Percentiles rank a stretch among this genome's conserved stretches.
phyloP scores from a whole-genome alignment of 2,797 vertebrate genomes.

The Balearica regulorum region DNA sequence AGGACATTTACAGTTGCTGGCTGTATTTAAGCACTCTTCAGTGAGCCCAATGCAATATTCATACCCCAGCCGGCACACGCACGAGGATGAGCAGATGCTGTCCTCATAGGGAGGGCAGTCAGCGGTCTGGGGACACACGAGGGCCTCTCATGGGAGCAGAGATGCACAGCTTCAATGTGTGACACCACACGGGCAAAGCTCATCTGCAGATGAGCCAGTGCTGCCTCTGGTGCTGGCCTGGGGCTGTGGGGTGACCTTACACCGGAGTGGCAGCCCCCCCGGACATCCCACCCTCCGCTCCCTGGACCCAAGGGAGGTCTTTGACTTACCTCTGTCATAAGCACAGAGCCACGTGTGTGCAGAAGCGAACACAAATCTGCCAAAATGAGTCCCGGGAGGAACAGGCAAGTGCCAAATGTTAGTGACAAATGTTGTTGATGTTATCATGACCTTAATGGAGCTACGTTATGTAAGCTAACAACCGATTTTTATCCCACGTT shows the following conservation, averaged over 20 bases:
- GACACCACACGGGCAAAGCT: neutral
- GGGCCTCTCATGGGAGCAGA: fast-evolving
- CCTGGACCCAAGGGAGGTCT: neutral
- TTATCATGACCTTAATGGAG: neutral
- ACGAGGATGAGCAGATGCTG: neutral
- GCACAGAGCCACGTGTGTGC: neutral
- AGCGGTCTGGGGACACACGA: neutral
- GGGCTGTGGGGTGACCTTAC: neutral
- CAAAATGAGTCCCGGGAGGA: neutral
- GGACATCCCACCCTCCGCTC: neutral
- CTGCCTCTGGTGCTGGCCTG: neutral
- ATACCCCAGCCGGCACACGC: fast-evolving
- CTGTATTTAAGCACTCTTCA: neutral
- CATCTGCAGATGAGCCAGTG: neutral
- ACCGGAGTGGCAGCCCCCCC: fast-evolving
- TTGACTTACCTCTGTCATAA: neutral
- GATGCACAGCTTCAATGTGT: neutral
- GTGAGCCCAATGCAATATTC: neutral
- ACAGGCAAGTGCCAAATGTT: neutral
- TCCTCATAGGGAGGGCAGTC: fast-evolving
- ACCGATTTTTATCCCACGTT: fast-evolving
- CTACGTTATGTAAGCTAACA: neutral
- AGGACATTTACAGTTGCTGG: neutral
- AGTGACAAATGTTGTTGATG: neutral
- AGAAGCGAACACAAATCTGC: neutral